These are phyloP conservation scores for Pachyseris speciosa DNA, from an alignment of 64 coral and sea anemone genomes.

Conservation along the genomic window DNA sequence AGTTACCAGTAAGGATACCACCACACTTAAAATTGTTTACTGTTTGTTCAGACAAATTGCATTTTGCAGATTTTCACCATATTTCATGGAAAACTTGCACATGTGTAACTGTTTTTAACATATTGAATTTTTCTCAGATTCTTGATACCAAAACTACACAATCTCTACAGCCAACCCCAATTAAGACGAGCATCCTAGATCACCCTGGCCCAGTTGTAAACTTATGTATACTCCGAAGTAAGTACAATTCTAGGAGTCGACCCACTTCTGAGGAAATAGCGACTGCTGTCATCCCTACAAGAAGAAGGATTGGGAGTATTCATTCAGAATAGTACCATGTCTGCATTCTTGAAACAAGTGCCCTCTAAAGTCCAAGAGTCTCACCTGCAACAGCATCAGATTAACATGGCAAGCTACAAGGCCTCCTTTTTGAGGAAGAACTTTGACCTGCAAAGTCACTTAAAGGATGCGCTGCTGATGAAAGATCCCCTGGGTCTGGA, in stretches of 20 bases:
- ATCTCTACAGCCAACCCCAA: neutral
- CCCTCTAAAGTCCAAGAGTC: neutral
- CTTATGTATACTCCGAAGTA: neutral
- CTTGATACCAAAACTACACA: neutral
- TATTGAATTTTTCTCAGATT: neutral
- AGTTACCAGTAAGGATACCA: neutral
- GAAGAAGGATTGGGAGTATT: neutral
- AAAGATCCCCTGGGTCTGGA: conserved; percentile 20
- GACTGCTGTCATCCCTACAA: neutral
- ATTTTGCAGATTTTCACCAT: too few species aligned
- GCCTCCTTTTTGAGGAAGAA: conserved; percentile 28
- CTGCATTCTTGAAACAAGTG: conserved; percentile 38
- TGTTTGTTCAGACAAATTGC: too few species aligned
- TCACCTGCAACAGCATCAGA: neutral
- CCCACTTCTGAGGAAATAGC: neutral
- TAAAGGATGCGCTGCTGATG: neutral
- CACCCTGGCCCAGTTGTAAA: conserved; percentile 7
- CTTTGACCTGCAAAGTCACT: conserved; percentile 13
- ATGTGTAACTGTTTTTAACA: neutral
- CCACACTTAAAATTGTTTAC: too few species aligned
- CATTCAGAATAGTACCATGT: neutral
- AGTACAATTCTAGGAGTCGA: neutral
- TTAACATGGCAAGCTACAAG: conserved; percentile 15
- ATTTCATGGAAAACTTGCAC: too few species aligned
- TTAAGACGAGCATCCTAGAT: neutral